Base-by-base conservation (phyloP, 2,888 invertebrate genomes). In the Blastobasis lacticolella region DNA sequence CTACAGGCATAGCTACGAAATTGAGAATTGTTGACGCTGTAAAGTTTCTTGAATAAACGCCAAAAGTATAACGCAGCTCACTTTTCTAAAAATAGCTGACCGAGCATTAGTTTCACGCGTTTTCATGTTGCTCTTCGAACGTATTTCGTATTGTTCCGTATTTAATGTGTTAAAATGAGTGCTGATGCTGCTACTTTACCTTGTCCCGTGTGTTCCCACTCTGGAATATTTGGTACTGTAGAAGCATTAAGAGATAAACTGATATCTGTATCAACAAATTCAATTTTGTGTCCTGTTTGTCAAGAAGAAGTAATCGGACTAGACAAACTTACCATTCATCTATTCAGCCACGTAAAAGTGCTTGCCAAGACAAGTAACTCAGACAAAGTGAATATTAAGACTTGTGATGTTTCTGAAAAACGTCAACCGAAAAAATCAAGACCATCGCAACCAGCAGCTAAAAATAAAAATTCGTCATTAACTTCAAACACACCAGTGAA, bases 261-360 rank as follows among this genome's bases (percentile, higher is more conserved):
- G 50, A 93, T 95, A 56, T 91, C 90, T 67, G 93, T 93, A 44
- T 93, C 95, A 10, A 94, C 94, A 48, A 91, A 94, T 56, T 92
- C 92, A 57, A 83, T 95, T 61, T 73, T 90, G 50, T 95, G 95
- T 72, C 95, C 95, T 9, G 91, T 95, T 55, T 95, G 95, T 71
- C 90, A 91, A 66, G 94, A 95, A 66, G 86, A 92, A 61, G 86
- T 95, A 23, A 81, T 91, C 57, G 95, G 95, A 1, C 88, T 95
- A 58, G 95, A 95, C 75, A 95, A 95, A 82, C 84, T 95, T 49
- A 95, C 95, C 0, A 94, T 95, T 67, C 95, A 95, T 78, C 85
- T 95, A 59, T 95, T 95, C 69, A 92, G 92, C 54, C 95, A 95
- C 71, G 90, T 92, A 5, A 81, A 82, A 53, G 59, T 76, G 58